A percentile compares a stretch with the other conserved stretches of the same genome.
These are phyloP conservation scores for Ramazzottius varieornatus DNA, from an alignment of 2,888 invertebrate species.

Conservation along the genomic window DNA sequence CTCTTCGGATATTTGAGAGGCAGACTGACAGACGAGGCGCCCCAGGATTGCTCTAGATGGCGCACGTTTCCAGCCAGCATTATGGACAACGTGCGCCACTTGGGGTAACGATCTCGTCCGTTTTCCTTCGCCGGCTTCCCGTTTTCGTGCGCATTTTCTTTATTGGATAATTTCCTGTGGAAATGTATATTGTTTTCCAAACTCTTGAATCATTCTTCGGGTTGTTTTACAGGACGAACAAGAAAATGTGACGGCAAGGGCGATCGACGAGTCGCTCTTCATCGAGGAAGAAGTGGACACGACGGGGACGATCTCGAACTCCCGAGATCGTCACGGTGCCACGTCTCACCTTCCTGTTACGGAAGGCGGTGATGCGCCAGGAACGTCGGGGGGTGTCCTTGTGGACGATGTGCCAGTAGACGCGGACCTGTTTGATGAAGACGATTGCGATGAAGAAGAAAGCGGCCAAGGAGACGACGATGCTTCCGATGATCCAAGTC, in stretches of 20 bases:
- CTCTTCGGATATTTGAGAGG: no score
- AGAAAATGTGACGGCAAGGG: constrained; percentile 15
- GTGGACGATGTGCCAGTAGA: not conserved
- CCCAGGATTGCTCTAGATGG: no score
- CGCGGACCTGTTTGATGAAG: not conserved
- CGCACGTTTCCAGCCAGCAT: no score
- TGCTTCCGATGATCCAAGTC: no score
- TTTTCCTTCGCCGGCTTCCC: not conserved
- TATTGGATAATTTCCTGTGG: no score
- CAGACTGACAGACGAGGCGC: no score
- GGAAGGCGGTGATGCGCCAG: not conserved
- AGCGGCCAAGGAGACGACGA: not conserved
- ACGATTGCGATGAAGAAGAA: not conserved
- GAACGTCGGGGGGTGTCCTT: not conserved
- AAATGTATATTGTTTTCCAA: no score
- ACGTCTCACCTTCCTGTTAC: not conserved
- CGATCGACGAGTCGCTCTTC: constrained; percentile 16
- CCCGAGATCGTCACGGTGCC: not conserved
- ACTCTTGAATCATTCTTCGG: not conserved
- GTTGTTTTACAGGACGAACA: constrained; percentile 6
- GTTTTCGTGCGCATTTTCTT: not conserved
- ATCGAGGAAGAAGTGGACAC: constrained; percentile 41
- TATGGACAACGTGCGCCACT: no score
- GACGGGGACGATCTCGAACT: constrained; percentile 22
- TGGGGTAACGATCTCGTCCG: no score